Base-by-base conservation (phyloP, 2,888 invertebrate genomes). In the Rhorus exstirpatorius region DNA sequence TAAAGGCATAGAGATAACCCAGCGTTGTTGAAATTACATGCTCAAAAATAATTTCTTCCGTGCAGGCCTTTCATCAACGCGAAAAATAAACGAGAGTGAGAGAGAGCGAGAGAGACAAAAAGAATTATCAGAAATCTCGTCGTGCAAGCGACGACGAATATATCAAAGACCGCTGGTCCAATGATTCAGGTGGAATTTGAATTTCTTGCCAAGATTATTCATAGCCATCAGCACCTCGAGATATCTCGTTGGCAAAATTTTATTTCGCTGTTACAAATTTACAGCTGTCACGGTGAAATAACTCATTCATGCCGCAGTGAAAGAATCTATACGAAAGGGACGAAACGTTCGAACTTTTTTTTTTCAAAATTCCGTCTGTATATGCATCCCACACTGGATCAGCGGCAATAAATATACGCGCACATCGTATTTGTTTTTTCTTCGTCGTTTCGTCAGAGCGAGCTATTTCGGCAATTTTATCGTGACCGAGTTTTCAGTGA, bases 141-240 rank as follows among this genome's bases (percentile, higher is more conserved):
- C 55, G 60, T 38, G 65, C 51, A 58, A 44, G 65, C 70, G 35
- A 26, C 51, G 46, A 51, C 19, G 75, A 76, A 70, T 79, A 67
- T 67, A 76, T 79, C 82, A 71, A 79, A 71, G 26, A 31, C 55
- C 44, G 21, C 51, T 60, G 31, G 26, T 75, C 71, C 63, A 79
- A 79, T 67, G 75, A 80, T 76, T 72, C 75, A 67, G 71, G 65
- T 71, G 82, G 79, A 79, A 83, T 83, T 70, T 10, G 53, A 75
- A 38, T 71, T 41, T 71, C 79, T 79, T 83, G 82, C 82, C 82
- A 83, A 83, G 82, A 83, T 79, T 83, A 83, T 83, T 83, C 79
- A 83, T 79, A 79, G 82, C 82, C 70, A 83, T 83, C 82, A 76
- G 82, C 70, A 76, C 58, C 70, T 71, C 67, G 61, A 71, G 61